phyloP scores from a whole-genome alignment of 2,797 vertebrate species.

The Echeneis naucrates region DNA sequence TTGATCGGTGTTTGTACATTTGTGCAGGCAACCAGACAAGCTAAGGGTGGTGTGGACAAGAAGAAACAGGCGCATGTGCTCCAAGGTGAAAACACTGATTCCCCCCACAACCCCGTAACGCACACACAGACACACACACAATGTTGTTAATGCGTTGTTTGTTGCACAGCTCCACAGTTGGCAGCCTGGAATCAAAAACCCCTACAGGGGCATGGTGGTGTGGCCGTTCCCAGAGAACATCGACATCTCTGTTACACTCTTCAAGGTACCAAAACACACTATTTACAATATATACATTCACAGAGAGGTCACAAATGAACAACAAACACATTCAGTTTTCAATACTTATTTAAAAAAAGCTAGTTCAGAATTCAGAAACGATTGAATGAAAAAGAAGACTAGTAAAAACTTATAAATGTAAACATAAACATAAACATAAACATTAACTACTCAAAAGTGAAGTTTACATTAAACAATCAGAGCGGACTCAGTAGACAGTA shows the following conservation, averaged over 20 bases:
- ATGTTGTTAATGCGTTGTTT: constrained; percentile 17
- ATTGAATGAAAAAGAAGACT: no score
- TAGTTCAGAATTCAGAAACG: not conserved
- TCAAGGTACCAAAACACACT: constrained; percentile 83
- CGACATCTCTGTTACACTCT: constrained; percentile 93
- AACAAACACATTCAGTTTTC: no score
- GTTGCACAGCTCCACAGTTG: constrained; percentile 90
- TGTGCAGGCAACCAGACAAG: constrained; percentile 93
- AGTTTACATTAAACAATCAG: no score
- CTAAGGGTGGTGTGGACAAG: constrained; percentile 93
- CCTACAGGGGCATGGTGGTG: constrained; percentile 90
- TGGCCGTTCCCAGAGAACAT: constrained; percentile 95
- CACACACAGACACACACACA: constrained; percentile 12
- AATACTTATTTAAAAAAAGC: no score
- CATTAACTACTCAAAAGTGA: no score
- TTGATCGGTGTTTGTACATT: constrained; percentile 51
- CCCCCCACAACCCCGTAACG: no score
- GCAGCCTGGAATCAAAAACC: constrained; percentile 95
- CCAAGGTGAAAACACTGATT: constrained; percentile 85
- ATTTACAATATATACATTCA: constrained; percentile 1
- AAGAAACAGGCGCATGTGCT: constrained; percentile 91
- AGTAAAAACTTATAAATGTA: no score
- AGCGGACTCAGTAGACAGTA: no score
- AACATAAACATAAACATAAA: no score
- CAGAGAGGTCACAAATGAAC: not conserved